Evolutionary conservation across 2,888 invertebrate genomes (phyloP).

Genomic region (Pantelozetes paolii): DNA sequence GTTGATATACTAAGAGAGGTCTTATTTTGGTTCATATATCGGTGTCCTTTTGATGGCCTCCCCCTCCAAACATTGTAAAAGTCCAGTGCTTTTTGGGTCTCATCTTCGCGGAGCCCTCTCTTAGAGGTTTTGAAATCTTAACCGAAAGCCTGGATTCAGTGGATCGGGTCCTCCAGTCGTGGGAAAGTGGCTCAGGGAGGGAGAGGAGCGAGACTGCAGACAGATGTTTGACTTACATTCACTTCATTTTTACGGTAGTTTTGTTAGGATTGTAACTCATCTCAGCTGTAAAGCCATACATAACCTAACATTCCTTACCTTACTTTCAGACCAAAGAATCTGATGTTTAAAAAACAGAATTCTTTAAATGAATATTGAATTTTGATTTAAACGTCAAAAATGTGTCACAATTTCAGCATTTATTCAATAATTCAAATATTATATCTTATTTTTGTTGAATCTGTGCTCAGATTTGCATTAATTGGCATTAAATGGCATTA

Average conservation of each 20-base stretch:
- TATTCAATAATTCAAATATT: background rate
- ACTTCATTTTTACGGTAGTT: slow-evolving; percentile 22
- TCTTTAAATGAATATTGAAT: background rate
- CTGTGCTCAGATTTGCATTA: no score
- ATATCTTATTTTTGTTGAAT: no score
- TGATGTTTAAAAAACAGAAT: background rate
- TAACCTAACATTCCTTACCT: background rate
- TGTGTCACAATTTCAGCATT: background rate
- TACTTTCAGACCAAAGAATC: no score
- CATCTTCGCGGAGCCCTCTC: slow-evolving; percentile 9
- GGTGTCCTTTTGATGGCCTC: slow-evolving; percentile 31
- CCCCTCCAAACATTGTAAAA: slow-evolving; percentile 15
- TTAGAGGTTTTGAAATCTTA: background rate
- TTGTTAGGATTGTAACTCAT: background rate
- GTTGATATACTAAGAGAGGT: background rate
- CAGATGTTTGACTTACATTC: slow-evolving; percentile 16
- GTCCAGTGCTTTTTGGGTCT: background rate
- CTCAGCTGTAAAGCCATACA: slow-evolving; percentile 17
- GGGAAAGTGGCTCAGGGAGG: slow-evolving; percentile 30
- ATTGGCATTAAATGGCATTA: no score
- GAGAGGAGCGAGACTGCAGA: background rate
- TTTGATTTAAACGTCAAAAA: slow-evolving; percentile 2
- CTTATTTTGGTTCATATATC: background rate
- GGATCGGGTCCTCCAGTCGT: slow-evolving; percentile 21
- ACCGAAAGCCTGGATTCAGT: background rate